Conservation (phyloP, 1,140 invertebrate species). For the Pygmarrhopalites habei region DNA sequence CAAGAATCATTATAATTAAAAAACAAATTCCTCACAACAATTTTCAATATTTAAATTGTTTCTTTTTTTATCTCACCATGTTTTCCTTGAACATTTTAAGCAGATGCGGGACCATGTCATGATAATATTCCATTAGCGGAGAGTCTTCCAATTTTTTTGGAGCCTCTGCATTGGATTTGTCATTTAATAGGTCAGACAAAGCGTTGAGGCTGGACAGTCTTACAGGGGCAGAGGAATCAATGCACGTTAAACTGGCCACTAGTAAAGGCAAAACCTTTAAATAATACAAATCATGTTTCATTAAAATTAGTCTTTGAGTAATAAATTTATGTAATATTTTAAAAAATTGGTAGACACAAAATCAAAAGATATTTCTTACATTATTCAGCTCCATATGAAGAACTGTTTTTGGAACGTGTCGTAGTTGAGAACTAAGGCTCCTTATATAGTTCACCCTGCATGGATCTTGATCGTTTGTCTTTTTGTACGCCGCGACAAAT, state of each 20-base stretch:
- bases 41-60: too few species aligned
- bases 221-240: constrained; percentile 51
- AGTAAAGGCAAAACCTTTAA: constrained; percentile 57
- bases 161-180: neutral
- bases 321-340: too few species aligned
- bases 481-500: constrained; percentile 22
- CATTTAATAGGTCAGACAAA: constrained; percentile 47
- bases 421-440: constrained; percentile 31
- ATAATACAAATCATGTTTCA: too few species aligned
- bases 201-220: constrained; percentile 53
- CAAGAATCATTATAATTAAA: constrained; percentile 39
- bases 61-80: constrained; percentile 67
- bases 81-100: constrained; percentile 51
- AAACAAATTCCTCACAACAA: neutral
- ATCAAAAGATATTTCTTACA: constrained; percentile 29
- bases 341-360: constrained; percentile 26
- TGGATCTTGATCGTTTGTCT: neutral
- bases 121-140: constrained; percentile 48
- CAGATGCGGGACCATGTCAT: constrained; percentile 54
- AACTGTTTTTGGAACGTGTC: constrained; percentile 29
- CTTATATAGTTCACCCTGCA: constrained; percentile 29
- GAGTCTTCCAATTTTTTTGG: neutral
- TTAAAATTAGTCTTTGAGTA: too few species aligned
- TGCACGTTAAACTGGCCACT: constrained; percentile 52
- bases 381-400: constrained; percentile 30